These are phyloP conservation scores for Halichondria panicea DNA, from an alignment of 37 sponge, comb jelly and placozoan species.

Conservation along the genomic window DNA sequence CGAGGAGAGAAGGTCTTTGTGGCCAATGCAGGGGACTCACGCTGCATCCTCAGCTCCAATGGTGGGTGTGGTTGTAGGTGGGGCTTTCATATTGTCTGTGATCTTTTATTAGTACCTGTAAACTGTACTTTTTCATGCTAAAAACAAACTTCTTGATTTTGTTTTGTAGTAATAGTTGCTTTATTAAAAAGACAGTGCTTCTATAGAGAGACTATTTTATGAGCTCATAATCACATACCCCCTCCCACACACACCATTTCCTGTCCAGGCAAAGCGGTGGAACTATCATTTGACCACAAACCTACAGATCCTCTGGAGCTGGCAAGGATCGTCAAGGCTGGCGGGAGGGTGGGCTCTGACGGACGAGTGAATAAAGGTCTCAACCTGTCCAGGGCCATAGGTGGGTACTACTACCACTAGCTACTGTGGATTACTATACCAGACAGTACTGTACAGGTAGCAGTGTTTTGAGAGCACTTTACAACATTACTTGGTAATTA, in stretches of 20 bases:
- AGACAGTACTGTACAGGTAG: no score
- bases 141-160: no score
- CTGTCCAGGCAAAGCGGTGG: constrained; percentile 51
- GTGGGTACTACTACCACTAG: constrained; percentile 30
- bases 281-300: constrained; percentile 88
- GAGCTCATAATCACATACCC: background rate
- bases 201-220: no score
- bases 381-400: constrained; percentile 90
- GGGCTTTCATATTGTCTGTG: background rate
- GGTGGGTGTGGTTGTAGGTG: constrained; percentile 17
- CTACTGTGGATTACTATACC: no score
- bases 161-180: no score
- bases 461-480: no score
- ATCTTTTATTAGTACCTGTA: background rate
- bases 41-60: constrained; percentile 72
- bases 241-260: background rate
- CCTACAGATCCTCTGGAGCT: constrained; percentile 77
- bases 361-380: constrained; percentile 82
- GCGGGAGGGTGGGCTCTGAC: constrained; percentile 76
- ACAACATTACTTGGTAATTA: no score
- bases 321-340: constrained; percentile 75
- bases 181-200: no score
- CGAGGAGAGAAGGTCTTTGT: constrained; percentile 57
- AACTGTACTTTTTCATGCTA: background rate
- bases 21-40: constrained; percentile 93